Evolutionary conservation across 2,797 vertebrate genomes (phyloP).

Genomic region (Gymnopithys bicolor): DNA sequence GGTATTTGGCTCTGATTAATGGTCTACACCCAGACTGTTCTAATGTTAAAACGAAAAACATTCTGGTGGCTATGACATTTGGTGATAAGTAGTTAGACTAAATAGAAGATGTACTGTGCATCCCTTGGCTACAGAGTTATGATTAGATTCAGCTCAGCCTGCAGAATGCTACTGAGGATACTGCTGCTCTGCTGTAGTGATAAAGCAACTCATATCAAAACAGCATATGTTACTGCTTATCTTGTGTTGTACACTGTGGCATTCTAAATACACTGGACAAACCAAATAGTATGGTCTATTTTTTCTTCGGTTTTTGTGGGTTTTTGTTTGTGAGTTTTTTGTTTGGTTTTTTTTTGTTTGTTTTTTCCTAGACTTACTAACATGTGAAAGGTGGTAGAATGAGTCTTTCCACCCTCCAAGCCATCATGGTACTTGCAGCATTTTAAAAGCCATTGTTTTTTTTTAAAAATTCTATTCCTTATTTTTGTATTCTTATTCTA

Average conservation of each 20-base stretch:
- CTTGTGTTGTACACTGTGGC: neutral
- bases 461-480: neutral
- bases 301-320: neutral
- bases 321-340: no score
- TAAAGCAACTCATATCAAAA: conserved; percentile 18
- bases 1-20: conserved; percentile 33
- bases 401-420: neutral
- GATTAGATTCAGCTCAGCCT: conserved; percentile 50
- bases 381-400: neutral
- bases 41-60: conserved; percentile 17
- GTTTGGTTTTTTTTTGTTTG: neutral
- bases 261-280: neutral
- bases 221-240: conserved; percentile 44
- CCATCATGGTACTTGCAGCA: neutral
- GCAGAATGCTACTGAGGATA: conserved; percentile 15
- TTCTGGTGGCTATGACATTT: conserved; percentile 42
- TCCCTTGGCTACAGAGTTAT: conserved; percentile 22
- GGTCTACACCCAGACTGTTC: neutral
- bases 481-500: neutral
- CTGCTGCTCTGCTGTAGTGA: conserved; percentile 1
- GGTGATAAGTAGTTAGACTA: conserved; percentile 63
- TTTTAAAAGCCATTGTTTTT: neutral
- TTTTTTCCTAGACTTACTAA: neutral
- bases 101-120: conserved; percentile 41
- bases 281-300: neutral